phyloP scores from a whole-genome alignment of 2,888 invertebrate species.

The Rhamnusium bicolor region DNA sequence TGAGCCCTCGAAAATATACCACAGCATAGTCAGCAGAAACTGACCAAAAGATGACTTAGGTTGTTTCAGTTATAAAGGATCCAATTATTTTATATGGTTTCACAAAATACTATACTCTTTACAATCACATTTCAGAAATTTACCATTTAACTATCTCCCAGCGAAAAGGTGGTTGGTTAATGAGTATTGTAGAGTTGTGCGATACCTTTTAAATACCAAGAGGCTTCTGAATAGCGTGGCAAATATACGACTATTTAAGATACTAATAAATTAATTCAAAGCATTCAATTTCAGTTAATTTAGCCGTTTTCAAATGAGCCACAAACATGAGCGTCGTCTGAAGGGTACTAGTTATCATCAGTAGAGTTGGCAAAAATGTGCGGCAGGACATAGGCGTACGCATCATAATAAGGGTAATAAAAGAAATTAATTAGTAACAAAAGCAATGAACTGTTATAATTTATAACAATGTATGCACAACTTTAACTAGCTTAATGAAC shows the following conservation, averaged over 20 bases:
- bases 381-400: too few species aligned
- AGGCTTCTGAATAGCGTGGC: not conserved
- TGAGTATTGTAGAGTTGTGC: not conserved
- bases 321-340: too few species aligned
- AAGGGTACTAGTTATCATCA: too few species aligned
- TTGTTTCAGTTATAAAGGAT: slow-evolving; percentile 21
- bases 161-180: not conserved
- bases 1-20: slow-evolving; percentile 38
- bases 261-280: not conserved
- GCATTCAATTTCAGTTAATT: not conserved
- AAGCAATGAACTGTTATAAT: too few species aligned
- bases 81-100: not conserved
- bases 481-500: too few species aligned
- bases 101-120: not conserved
- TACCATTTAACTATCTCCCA: not conserved
- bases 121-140: not conserved
- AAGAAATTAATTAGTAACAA: too few species aligned
- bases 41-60: slow-evolving; percentile 33
- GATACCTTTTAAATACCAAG: too few species aligned
- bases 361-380: too few species aligned
- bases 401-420: too few species aligned
- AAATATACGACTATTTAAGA: not conserved
- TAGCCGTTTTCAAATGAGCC: not conserved
- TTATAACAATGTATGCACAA: too few species aligned
- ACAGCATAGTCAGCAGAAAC: slow-evolving; percentile 41